These are phyloP conservation scores for Drosophila jambulina DNA, from an alignment of 1,140 invertebrate species.

Conservation along the genomic window DNA sequence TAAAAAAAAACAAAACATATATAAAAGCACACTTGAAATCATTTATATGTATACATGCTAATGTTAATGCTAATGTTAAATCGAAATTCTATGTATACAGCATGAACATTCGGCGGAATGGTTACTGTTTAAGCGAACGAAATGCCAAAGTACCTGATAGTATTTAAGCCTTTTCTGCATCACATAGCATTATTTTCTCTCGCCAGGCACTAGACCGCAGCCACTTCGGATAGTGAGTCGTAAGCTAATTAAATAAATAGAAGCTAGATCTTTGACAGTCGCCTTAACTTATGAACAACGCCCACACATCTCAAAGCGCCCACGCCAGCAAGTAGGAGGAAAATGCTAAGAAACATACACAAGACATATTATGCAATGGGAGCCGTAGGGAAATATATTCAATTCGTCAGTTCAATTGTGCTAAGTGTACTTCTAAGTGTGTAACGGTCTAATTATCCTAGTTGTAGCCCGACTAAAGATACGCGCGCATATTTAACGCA, in stretches of 20 bases:
- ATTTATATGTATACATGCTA: slow-evolving; percentile 42
- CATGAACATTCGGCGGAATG: slow-evolving; percentile 29
- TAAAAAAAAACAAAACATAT: neutral
- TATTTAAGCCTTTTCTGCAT: slow-evolving; percentile 68
- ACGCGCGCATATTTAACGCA: slow-evolving; percentile 47
- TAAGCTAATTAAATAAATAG: slow-evolving; percentile 26
- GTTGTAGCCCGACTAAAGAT: slow-evolving; percentile 55
- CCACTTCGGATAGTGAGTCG: slow-evolving; percentile 19
- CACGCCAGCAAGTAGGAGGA: neutral
- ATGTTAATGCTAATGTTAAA: slow-evolving; percentile 32
- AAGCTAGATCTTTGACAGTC: slow-evolving; percentile 66
- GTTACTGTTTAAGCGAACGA: slow-evolving; percentile 43
- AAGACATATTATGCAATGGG: neutral
- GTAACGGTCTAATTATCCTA: slow-evolving; percentile 73
- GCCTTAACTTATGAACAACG: slow-evolving; percentile 75
- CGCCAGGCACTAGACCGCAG: slow-evolving; percentile 6
- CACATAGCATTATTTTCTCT: slow-evolving; percentile 24
- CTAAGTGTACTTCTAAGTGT: slow-evolving; percentile 82
- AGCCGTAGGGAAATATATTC: slow-evolving; percentile 29
- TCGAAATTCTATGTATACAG: slow-evolving; percentile 24
- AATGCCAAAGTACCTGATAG: slow-evolving; percentile 84
- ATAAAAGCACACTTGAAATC: slow-evolving; percentile 12
- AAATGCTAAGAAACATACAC: slow-evolving; percentile 6
- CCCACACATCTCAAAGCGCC: slow-evolving; percentile 52
- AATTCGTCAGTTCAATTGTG: slow-evolving; percentile 69